Base-by-base conservation (phyloP, 2,888 invertebrate species). In the Carpatolechia fugitivella region DNA sequence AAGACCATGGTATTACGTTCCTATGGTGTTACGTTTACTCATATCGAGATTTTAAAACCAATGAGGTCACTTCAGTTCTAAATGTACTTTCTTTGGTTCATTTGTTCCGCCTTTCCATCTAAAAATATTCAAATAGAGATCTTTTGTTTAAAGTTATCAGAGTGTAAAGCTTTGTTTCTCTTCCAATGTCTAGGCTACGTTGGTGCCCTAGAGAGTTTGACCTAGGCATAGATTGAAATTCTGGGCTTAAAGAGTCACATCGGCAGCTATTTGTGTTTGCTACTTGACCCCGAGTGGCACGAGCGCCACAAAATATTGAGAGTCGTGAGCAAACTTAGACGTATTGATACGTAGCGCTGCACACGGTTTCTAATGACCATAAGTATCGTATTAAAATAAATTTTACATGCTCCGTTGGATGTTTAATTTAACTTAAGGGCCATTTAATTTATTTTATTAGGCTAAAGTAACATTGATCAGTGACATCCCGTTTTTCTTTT, bases 131-230 rank as follows among this genome's bases (percentile, higher is more conserved):
- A 7, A 38, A 20, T 52, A 33, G 46, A 60, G 63, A 58, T 56
- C 66, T 61, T 69, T 69, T 66, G 69, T 69, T 64, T 55, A 54
- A 52, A 60, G 58, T 61, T 59, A 61, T 59, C 60, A 61, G 62
- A 65, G 61, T 66, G 64, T 60, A 59, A 67, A 69, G 59, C 52
- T 60, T 57, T 54, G 63, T 64, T 62, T 59, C 44, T 58, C 52
- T 38, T 56, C 56, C 60, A 56, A 65, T 62, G 66, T 70, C 66
- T 66, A 63, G 64, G 61, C 60, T 63, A 71, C 67, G 64, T 30
- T 62, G 64, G 63, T 70, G 75, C 71, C 73, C 70, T 79, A 78
- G 80, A 82, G 82, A 82, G 82, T 82, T 80, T 83, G 79, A 84
- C 81, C 82, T 77, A 77, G 76, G 76, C 70, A 74, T 65, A 72